Evolutionary conservation across 1,140 invertebrate genomes (phyloP).

Genomic region (Rhyacophila brunnea): DNA sequence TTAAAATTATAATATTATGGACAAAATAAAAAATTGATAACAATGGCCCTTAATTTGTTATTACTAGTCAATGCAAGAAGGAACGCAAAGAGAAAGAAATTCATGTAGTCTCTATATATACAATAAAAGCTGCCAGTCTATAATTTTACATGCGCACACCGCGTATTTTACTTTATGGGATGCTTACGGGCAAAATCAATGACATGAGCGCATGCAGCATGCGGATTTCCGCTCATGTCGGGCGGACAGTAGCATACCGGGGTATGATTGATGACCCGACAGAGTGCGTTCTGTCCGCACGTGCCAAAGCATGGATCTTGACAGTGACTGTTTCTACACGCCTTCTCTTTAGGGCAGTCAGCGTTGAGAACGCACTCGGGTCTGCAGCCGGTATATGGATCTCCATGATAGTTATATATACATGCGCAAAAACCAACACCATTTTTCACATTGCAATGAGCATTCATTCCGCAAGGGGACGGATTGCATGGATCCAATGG

Average conservation of each 20-base stretch:
- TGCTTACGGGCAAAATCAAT: constrained; percentile 35
- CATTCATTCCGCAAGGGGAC: constrained; percentile 79
- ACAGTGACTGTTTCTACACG: constrained; percentile 78
- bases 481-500: constrained; percentile 57
- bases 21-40: too few relatives aligned
- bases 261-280: constrained; percentile 74
- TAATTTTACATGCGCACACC: neutral
- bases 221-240: constrained; percentile 61
- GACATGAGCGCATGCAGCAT: constrained; percentile 56
- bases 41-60: too few relatives aligned
- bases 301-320: constrained; percentile 75
- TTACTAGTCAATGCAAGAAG: too few relatives aligned
- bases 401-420: constrained; percentile 67
- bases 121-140: neutral
- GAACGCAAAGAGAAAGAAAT: too few relatives aligned
- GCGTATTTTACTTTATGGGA: neutral
- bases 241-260: constrained; percentile 67
- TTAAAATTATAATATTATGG: too few relatives aligned
- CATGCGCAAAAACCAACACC: constrained; percentile 70
- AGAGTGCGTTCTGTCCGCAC: constrained; percentile 72
- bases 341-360: constrained; percentile 71
- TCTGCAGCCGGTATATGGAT: constrained; percentile 70
- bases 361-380: constrained; percentile 72
- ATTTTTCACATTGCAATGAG: constrained; percentile 73
- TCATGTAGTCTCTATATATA: too few relatives aligned